Base-by-base conservation (phyloP, 2,888 invertebrate genomes). In the Pardosa pseudoannulata region DNA sequence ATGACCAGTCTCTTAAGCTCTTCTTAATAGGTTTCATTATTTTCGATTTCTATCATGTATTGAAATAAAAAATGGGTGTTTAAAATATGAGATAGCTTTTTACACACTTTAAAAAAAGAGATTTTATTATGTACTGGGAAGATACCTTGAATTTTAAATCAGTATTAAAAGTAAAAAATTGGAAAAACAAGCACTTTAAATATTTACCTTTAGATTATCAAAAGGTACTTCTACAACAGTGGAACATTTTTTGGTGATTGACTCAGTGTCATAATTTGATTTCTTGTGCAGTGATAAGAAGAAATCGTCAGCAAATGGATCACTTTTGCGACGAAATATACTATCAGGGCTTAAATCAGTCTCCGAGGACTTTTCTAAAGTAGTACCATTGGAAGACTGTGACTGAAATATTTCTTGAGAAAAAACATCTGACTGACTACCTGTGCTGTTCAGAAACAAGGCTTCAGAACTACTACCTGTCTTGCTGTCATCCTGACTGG, bases 221-320 rank as follows among this genome's bases (percentile, higher is more conserved):
- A 67, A 67, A 67, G 16, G 16, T 29, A 13, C 29, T 32, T 67
- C 67, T 19, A 67, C 36, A 31, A 13, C 36, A 67, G 16, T 67
- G 23, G 67, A 67, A 32, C 32, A 19, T 11, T 67, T 27, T n/a
- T 29, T 11, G n/a, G 19, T 62, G 11, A 62, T 19, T 27, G 27
- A 19, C 11, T 62, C 23, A 65, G 29, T 29, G 32, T 67, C 68
- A 65, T 23, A n/a, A 7, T 28, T 32, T 9, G 67, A 64, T 70
- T 73, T 85, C 67, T 76, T 88, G 31, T 85, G 80, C 62, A 88
- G 23, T 32, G 86, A 64, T 0, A 81, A 65, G 31, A 88, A 88
- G 67, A 88, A 88, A 23, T 88, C 88, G 65, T 88, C 88, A 1
- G 88, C 88, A 75, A 88, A 88, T 9, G 88, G 88, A 74, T 88